Percentiles rank a stretch among this genome's conserved stretches.
These are phyloP conservation scores for Coregonus sp. DNA, from an alignment of 2,797 vertebrate species.

Conservation along the genomic window DNA sequence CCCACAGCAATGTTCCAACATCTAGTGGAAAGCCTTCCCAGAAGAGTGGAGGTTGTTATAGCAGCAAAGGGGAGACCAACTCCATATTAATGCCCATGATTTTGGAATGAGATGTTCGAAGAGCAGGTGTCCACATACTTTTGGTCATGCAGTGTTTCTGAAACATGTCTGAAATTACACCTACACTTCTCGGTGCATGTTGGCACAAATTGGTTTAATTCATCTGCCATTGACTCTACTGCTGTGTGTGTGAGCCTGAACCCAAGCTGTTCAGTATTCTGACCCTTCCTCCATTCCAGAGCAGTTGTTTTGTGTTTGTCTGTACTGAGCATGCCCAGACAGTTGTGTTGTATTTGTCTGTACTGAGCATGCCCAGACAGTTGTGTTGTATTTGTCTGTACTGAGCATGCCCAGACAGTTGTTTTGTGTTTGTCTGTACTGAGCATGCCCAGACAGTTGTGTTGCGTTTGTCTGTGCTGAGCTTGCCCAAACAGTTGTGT, in stretches of 20 bases:
- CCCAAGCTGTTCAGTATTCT: not conserved
- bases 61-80: too few relatives aligned
- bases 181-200: not conserved
- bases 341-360: not conserved
- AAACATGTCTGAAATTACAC: too few relatives aligned
- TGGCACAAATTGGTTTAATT: not conserved
- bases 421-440: not conserved
- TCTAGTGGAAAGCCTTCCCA: too few relatives aligned
- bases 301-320: not conserved
- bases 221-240: not conserved
- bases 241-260: too few relatives aligned
- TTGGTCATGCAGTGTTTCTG: too few relatives aligned
- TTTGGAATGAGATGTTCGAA: too few relatives aligned
- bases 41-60: too few relatives aligned
- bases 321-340: conserved; percentile 1
- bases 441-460: not conserved
- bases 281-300: not conserved
- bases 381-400: not conserved
- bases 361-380: not conserved
- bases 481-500: not conserved
- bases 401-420: not conserved
- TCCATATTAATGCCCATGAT: too few relatives aligned
- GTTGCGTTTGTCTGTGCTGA: not conserved
- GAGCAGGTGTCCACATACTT: too few relatives aligned
- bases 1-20: too few relatives aligned